A percentile compares a stretch with the other conserved stretches of the same genome.
Evolutionary conservation across 2,113 vertebrate species (phyloP).

Genomic region (Podilymbus podiceps): DNA sequence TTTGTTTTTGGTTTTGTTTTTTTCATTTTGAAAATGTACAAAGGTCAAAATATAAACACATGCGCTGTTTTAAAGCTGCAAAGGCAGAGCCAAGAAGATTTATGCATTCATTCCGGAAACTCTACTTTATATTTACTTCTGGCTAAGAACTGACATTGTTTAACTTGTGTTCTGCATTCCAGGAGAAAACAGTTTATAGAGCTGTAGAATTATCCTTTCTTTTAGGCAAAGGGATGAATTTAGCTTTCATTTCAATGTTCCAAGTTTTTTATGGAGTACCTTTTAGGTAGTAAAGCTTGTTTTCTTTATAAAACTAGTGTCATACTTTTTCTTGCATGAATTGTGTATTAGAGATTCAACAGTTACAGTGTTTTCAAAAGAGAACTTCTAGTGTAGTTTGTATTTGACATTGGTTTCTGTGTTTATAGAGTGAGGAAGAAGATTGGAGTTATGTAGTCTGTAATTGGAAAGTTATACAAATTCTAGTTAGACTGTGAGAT

Average conservation of each 20-base stretch:
- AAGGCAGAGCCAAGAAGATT: slow-evolving; percentile 59
- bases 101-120: slow-evolving; percentile 30
- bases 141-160: slow-evolving; percentile 52
- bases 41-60: slow-evolving; percentile 61
- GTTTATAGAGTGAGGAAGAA: not conserved
- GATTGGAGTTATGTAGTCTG: not conserved
- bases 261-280: not conserved
- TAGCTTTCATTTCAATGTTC: not conserved
- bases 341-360: not conserved
- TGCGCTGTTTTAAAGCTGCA: slow-evolving; percentile 5
- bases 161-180: slow-evolving; percentile 59
- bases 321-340: not conserved
- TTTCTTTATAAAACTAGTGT: not conserved
- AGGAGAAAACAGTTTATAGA: slow-evolving; percentile 51
- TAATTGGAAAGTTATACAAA: not conserved
- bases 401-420: not conserved
- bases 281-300: not conserved
- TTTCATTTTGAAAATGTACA: slow-evolving; percentile 17
- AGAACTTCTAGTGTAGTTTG: not conserved
- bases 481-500: not conserved
- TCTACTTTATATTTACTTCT: slow-evolving; percentile 49
- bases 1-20: not conserved
- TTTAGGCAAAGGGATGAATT: not conserved
- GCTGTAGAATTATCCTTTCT: not conserved
- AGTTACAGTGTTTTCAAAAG: not conserved